Evolutionary conservation across 23 tunicate species (phyloP).

Genomic region (Pegea sp.): DNA sequence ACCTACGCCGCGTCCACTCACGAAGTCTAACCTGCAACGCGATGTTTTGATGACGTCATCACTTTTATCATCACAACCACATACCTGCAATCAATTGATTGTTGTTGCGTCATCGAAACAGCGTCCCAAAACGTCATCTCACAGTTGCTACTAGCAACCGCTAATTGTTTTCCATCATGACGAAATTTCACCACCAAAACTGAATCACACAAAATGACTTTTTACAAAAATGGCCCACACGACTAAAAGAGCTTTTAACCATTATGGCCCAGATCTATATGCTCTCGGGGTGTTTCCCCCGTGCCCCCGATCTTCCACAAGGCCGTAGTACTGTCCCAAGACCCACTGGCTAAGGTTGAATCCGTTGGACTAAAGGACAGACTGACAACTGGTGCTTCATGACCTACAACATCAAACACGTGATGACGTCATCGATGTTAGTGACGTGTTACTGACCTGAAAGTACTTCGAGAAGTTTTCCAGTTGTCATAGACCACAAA

Average conservation of each 20-base stretch:
- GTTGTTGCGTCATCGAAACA: constrained; percentile 19
- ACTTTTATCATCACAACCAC: too few species aligned
- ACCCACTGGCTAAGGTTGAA: constrained; percentile 49
- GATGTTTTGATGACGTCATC: background rate
- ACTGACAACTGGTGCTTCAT: constrained; percentile 63
- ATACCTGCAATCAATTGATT: constrained; percentile 70
- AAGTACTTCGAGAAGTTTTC: constrained; percentile 41
- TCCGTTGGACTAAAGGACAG: constrained; percentile 32
- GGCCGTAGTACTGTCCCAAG: constrained; percentile 69
- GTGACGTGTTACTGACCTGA: constrained; percentile 56
- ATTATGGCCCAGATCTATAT: constrained; percentile 51
- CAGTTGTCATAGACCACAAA: constrained; percentile 73
- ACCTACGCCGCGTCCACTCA: constrained; percentile 28
- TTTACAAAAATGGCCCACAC: background rate
- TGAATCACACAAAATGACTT: constrained; percentile 1
- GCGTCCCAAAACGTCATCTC: constrained; percentile 77
- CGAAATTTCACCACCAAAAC: constrained; percentile 56
- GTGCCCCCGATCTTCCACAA: constrained; percentile 68
- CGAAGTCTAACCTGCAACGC: constrained; percentile 33
- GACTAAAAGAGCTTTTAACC: constrained; percentile 7
- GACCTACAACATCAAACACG: constrained; percentile 13
- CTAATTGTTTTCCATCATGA: constrained; percentile 48
- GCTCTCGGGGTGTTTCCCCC: constrained; percentile 43
- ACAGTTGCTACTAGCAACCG: constrained; percentile 61
- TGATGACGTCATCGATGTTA: too few species aligned